Evolutionary conservation across 2,113 vertebrate genomes (phyloP).

Genomic region (Cairina moschata): DNA sequence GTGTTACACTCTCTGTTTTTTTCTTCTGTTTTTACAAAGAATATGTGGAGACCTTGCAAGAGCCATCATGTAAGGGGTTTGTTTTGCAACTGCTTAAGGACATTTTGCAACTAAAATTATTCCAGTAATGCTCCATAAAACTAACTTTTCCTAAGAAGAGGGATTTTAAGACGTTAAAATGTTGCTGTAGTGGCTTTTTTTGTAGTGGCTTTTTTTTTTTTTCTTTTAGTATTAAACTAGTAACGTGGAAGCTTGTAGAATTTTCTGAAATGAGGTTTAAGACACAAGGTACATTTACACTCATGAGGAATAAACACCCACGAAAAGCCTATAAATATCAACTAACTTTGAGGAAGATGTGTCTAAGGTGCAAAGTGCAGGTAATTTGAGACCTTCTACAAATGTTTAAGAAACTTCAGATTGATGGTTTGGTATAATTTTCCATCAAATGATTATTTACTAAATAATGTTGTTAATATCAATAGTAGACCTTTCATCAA

Average conservation of each 20-base stretch:
- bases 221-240: neutral
- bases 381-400: neutral
- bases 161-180: neutral
- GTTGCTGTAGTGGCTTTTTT: neutral
- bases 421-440: neutral
- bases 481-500: neutral
- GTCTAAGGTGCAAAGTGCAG: neutral
- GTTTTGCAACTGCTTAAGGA: neutral
- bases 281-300: neutral
- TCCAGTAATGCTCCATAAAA: neutral
- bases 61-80: neutral
- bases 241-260: neutral
- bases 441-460: neutral
- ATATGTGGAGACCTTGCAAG: neutral
- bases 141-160: neutral
- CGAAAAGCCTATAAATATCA: neutral
- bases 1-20: neutral
- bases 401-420: neutral
- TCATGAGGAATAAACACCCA: neutral
- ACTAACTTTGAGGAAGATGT: accelerated
- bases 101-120: neutral
- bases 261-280: neutral
- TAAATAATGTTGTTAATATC: neutral
- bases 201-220: neutral
- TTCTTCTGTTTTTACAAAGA: neutral